Conservation (phyloP, 2,888 invertebrate species). For the Agelastica alni region DNA sequence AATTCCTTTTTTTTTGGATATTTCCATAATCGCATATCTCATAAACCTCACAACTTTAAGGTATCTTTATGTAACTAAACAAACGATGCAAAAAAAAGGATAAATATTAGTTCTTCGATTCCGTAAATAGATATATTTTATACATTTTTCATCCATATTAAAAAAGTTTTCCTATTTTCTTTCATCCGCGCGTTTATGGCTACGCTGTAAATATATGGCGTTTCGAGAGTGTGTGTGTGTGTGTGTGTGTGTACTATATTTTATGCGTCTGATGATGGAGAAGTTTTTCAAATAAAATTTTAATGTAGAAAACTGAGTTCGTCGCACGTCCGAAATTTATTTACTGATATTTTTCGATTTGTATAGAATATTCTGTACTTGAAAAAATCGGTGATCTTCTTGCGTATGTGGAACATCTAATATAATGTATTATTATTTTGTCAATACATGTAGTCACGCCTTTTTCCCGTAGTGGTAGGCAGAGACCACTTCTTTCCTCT, state of each 20-base stretch:
- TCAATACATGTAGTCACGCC: too few relatives aligned
- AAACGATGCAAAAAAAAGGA: constrained; percentile 26
- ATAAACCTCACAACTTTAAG: background rate
- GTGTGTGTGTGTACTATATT: constrained; percentile 28
- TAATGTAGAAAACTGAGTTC: constrained; percentile 31
- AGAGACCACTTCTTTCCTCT: too few relatives aligned
- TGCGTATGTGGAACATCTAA: too few relatives aligned
- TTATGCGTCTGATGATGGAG: constrained; percentile 37
- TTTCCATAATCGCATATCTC: background rate
- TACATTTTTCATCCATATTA: constrained; percentile 31
- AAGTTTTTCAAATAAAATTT: constrained; percentile 40
- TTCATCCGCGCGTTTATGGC: constrained; percentile 26
- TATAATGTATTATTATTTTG: too few relatives aligned
- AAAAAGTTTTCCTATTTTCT: constrained; percentile 33
- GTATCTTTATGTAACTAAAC: background rate
- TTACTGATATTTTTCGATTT: too few relatives aligned
- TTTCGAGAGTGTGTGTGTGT: constrained; percentile 20
- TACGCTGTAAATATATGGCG: constrained; percentile 31
- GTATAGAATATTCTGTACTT: too few relatives aligned
- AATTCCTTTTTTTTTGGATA: background rate
- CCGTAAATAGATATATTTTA: constrained; percentile 29
- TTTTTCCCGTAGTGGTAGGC: too few relatives aligned
- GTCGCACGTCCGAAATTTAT: too few relatives aligned
- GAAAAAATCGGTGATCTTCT: too few relatives aligned
- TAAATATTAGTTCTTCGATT: constrained; percentile 26